These are phyloP conservation scores for Aphelocoma californica DNA, from an alignment of 2,797 vertebrate genomes.

Conservation along the genomic window DNA sequence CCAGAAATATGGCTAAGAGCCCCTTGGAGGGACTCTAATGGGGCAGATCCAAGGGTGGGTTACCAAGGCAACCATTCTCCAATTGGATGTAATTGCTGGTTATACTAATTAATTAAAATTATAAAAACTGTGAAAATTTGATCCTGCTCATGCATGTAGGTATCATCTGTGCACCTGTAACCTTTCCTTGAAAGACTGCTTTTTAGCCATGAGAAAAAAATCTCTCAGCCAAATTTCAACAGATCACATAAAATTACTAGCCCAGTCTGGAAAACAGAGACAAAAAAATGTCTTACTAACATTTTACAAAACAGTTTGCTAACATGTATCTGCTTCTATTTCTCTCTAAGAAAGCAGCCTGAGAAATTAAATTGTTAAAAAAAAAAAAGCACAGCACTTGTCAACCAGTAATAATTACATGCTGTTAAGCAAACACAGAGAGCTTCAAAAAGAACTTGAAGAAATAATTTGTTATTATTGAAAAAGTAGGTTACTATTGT, in stretches of 20 bases:
- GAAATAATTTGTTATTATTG: background rate
- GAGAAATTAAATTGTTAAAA: background rate
- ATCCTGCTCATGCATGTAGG: rapidly evolving
- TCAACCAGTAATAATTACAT: background rate
- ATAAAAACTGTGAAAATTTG: background rate
- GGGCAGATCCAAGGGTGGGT: background rate
- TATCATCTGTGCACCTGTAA: background rate
- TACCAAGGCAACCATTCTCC: rapidly evolving
- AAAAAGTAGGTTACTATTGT: background rate
- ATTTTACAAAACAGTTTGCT: background rate
- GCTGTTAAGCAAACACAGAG: background rate
- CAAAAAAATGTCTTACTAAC: background rate
- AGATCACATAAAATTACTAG: background rate
- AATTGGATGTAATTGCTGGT: background rate
- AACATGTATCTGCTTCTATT: background rate
- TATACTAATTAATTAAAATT: background rate
- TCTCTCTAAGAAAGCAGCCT: background rate
- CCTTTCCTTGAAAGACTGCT: background rate
- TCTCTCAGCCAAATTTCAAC: background rate
- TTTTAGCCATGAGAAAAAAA: background rate
- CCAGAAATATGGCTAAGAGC: background rate
- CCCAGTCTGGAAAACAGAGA: background rate
- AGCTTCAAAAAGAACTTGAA: background rate
- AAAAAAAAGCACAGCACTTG: background rate
- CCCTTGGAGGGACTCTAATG: background rate